phyloP scores from a whole-genome alignment of 2,797 vertebrate genomes.

The Mus spretus region DNA sequence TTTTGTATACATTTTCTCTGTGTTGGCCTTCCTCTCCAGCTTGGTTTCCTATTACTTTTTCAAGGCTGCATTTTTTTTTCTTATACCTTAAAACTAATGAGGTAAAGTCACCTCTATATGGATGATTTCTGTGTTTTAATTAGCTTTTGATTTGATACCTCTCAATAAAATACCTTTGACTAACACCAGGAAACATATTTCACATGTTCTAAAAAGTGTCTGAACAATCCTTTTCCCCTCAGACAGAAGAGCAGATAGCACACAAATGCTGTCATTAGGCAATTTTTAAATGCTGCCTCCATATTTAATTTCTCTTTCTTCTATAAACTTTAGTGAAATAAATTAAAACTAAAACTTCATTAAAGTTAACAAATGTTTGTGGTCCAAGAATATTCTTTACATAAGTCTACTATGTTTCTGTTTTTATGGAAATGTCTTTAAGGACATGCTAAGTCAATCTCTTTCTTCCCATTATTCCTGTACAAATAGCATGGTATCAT shows the following conservation, averaged over 20 bases:
- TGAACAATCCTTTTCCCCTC: not conserved
- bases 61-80: not conserved
- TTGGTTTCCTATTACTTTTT: not conserved
- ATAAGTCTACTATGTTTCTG: not conserved
- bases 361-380: not conserved
- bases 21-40: not conserved
- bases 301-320: not conserved
- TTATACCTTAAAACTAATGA: not conserved
- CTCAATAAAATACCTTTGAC: not conserved
- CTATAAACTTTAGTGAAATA: not conserved
- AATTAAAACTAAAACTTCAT: not conserved
- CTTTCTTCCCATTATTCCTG: not conserved
- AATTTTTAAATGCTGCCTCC: not conserved
- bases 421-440: not conserved
- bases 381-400: not conserved
- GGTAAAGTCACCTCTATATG: not conserved
- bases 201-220: not conserved
- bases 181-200: not conserved
- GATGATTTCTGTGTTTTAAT: not conserved
- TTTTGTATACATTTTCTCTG: not conserved
- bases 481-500: not conserved
- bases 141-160: not conserved
- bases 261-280: not conserved
- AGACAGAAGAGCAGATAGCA: not conserved
- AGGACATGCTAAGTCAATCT: not conserved